A percentile compares a stretch with the other conserved stretches of the same genome.
Evolutionary conservation across 2,113 vertebrate genomes (phyloP).

Genomic region (Gallinago undulata): DNA sequence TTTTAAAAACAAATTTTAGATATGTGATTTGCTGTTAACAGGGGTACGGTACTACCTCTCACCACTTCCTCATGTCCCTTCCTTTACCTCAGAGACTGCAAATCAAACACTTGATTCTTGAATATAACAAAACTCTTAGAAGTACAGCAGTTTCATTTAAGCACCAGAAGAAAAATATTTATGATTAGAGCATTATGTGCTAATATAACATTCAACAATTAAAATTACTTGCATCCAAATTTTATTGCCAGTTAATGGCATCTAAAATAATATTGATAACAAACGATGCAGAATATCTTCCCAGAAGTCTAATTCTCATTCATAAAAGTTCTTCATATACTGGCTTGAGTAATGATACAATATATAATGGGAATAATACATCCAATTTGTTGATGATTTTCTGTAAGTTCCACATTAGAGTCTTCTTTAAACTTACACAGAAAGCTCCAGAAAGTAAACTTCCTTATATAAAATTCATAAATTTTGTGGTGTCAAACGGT

Average conservation of each 20-base stretch:
- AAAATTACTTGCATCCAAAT: conserved; percentile 51
- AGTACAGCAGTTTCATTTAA: background rate
- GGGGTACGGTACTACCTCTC: background rate
- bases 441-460: background rate
- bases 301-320: conserved; percentile 56
- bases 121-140: background rate
- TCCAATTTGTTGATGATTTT: conserved; percentile 13
- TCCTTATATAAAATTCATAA: background rate
- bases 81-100: background rate
- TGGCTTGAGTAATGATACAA: background rate
- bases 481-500: background rate
- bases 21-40: background rate
- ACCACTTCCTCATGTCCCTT: background rate
- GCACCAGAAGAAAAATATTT: background rate
- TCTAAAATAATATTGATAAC: conserved; percentile 46
- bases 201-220: conserved; percentile 19
- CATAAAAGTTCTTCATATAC: background rate
- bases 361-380: background rate
- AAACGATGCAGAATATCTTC: conserved; percentile 19
- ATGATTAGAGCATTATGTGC: background rate
- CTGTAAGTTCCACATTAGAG: background rate
- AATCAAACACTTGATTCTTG: background rate
- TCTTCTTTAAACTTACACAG: background rate
- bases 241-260: conserved; percentile 40
- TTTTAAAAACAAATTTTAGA: background rate